Evolutionary conservation across 2,797 vertebrate genomes (phyloP), one percentile per base, ranked within the genome.

Genomic region (Paramormyrops hopkinsi): DNA sequence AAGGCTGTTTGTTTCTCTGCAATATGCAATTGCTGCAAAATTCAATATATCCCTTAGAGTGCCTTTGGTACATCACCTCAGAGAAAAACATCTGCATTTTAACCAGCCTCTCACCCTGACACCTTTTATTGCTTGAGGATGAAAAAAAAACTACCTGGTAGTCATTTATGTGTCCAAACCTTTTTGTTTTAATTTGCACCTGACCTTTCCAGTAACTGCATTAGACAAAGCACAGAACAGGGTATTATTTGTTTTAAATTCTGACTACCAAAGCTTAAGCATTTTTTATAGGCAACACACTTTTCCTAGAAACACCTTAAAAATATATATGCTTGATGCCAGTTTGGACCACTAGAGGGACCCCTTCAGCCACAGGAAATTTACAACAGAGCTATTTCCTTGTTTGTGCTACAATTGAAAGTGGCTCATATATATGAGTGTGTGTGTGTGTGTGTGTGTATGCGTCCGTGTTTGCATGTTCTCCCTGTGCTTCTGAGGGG

Each of bases 261-360:
- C 62, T 33, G 62, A 69, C 11, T 33, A 29, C 25, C 11, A 69
- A 33, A 33, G 3, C 11, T 14, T 69, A 69, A 69, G 62, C 33
- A 44, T 8, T 41, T 37, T 41, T 76, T 41, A 76, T 41, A 76
- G 33, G 6, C 37, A 37, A 76, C 33, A 76, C 33, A 44, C 33
- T 44, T 76, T 41, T 44, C 14, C 33, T 44, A 76, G 73, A 44
- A 76, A 76, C 37, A 29, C 9, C 25, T 9, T 29, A 2, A 69
- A 41, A 17, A 76, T 41, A 17, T 17, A 7, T 17, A 41, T 2
- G 17, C 14, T 17, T 76, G 4, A 33, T 76, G 29, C 73, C 37
- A 44, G 12, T 65, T 51, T 86, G 0, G 54, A 89, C 93, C 94
- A 93, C 93, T 91, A 95, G 95, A 92, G 93, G 93, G 92, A 91